Percentiles rank a stretch among this genome's conserved stretches.
These are phyloP conservation scores for Ectemnius lituratus DNA, from an alignment of 2,888 invertebrate species.

Conservation along the genomic window DNA sequence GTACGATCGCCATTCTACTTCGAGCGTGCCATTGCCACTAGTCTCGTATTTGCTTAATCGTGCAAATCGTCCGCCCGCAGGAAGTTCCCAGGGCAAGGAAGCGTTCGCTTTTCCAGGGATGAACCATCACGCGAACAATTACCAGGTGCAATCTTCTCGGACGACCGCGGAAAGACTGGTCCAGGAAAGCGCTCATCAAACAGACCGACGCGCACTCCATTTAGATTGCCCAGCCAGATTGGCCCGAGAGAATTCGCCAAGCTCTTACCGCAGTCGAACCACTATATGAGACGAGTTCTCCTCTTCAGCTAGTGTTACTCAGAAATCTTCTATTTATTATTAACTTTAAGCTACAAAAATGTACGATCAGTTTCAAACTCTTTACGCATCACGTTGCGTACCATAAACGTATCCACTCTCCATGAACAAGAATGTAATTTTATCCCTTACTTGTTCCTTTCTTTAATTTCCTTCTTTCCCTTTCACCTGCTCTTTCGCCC, in stretches of 20 bases:
- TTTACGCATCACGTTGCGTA: no score
- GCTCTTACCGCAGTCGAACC: no score
- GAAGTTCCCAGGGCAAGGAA: conserved; percentile 3
- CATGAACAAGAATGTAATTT: neutral
- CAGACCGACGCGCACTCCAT: conserved; percentile 21
- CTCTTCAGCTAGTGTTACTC: no score
- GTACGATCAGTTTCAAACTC: no score
- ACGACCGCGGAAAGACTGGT: conserved; percentile 4
- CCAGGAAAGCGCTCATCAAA: conserved; percentile 34
- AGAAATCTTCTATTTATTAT: no score
- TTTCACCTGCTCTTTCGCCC: neutral
- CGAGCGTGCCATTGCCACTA: no score
- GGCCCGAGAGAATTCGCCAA: conserved; percentile 18
- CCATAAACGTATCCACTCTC: no score
- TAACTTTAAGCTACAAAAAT: no score
- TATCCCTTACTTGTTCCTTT: neutral
- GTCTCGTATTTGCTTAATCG: no score
- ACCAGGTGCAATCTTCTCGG: conserved; percentile 13
- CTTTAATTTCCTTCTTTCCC: conserved; percentile 5
- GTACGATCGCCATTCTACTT: no score
- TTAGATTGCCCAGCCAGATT: conserved; percentile 32
- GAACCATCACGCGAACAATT: conserved; percentile 25
- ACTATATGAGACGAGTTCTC: no score
- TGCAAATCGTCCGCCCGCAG: neutral
- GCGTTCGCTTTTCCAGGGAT: neutral